These are phyloP conservation scores for Druceiella hillmani DNA, from an alignment of 2,888 invertebrate species.

Conservation along the genomic window DNA sequence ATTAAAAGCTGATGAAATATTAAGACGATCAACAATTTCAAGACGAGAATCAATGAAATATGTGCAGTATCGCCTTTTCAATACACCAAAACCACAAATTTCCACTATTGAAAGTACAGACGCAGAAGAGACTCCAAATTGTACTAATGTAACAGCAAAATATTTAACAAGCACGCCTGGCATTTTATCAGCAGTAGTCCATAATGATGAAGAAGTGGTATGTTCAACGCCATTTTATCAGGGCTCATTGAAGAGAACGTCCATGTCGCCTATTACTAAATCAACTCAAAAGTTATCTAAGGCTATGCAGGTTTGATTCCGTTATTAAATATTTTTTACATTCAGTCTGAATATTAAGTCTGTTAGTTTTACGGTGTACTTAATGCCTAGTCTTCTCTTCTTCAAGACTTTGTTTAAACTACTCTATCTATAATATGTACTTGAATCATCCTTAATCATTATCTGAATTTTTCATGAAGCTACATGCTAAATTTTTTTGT, in stretches of 20 bases:
- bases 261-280: conserved; percentile 85
- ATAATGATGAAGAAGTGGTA: conserved; percentile 29
- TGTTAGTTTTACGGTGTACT: too few relatives aligned
- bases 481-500: too few relatives aligned
- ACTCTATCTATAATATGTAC: too few relatives aligned
- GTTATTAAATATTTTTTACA: conserved; percentile 12
- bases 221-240: conserved; percentile 38
- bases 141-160: conserved; percentile 30
- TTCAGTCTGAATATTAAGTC: too few relatives aligned
- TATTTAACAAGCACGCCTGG: conserved; percentile 48
- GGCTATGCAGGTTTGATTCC: conserved; percentile 76
- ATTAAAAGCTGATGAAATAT: conserved; percentile 8
- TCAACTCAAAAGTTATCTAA: conserved; percentile 82
- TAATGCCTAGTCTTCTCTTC: too few relatives aligned
- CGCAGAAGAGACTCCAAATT: conserved; percentile 23
- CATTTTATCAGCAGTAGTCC: conserved; percentile 30
- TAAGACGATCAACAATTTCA: conserved; percentile 16
- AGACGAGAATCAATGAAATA: conserved; percentile 33
- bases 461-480: too few relatives aligned
- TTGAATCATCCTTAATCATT: too few relatives aligned
- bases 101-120: neutral
- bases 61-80: conserved; percentile 9
- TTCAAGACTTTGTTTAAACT: too few relatives aligned
- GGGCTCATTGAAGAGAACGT: conserved; percentile 56
- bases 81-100: conserved; percentile 8